These are phyloP conservation scores for Coracias cyanogaster DNA, from an alignment of 2,797 vertebrate species.

Conservation along the genomic window DNA sequence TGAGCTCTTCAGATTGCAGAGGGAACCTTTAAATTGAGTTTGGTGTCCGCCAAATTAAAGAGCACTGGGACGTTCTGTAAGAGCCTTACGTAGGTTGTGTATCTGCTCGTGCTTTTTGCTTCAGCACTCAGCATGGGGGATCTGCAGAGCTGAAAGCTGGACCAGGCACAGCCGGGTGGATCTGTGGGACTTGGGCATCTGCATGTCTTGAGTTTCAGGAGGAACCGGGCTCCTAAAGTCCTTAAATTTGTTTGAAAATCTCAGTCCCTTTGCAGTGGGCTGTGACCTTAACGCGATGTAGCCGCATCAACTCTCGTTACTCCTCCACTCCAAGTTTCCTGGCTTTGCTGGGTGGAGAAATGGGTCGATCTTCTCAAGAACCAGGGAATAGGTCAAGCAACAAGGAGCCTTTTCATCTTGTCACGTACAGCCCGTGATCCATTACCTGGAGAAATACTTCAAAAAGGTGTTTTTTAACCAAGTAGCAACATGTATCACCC, in stretches of 20 bases:
- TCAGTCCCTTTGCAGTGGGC: background rate
- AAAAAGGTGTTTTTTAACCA: background rate
- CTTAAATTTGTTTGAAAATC: background rate
- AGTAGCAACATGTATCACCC: background rate
- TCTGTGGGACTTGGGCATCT: background rate
- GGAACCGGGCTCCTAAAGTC: background rate
- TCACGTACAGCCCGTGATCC: background rate
- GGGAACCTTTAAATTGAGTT: background rate
- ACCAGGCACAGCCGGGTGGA: background rate
- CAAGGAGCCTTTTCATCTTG: background rate
- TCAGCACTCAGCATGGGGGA: background rate
- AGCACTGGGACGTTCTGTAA: slow-evolving; percentile 36
- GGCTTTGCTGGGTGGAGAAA: background rate
- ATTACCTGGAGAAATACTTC: background rate
- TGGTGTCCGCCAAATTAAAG: background rate
- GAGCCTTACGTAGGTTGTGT: background rate
- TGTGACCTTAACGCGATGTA: background rate
- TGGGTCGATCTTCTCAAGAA: background rate
- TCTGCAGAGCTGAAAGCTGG: background rate
- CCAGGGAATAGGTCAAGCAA: background rate
- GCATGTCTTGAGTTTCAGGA: background rate
- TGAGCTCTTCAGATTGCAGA: background rate
- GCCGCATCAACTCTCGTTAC: background rate
- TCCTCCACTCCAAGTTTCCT: background rate
- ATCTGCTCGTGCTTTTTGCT: background rate